These are phyloP conservation scores for Orchestia grillus DNA, from an alignment of 1,140 invertebrate genomes.

Conservation along the genomic window DNA sequence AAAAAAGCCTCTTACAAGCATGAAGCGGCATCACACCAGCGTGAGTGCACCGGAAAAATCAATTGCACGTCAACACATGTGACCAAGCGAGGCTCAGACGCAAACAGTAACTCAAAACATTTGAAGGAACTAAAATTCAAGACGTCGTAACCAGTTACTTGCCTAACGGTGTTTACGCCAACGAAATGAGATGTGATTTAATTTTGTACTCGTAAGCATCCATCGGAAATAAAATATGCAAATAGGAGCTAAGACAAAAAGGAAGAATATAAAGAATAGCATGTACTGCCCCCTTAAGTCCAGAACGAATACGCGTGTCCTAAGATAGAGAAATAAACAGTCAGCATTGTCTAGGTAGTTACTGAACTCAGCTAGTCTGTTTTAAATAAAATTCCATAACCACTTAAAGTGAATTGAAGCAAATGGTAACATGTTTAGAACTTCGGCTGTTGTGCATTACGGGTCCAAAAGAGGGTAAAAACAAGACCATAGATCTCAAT, in stretches of 20 bases:
- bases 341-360: not conserved
- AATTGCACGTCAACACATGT: too few relatives aligned
- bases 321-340: not conserved
- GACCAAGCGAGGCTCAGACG: not conserved
- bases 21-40: not conserved
- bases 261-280: not conserved
- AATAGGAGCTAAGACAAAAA: not conserved
- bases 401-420: not conserved
- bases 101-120: not conserved
- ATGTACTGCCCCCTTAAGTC: not conserved
- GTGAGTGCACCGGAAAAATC: too few relatives aligned
- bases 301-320: not conserved
- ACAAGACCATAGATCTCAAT: too few relatives aligned
- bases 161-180: not conserved
- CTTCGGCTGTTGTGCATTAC: too few relatives aligned
- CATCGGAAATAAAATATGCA: not conserved
- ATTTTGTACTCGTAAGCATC: not conserved
- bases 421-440: not conserved
- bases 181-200: not conserved
- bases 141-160: not conserved
- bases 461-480: too few relatives aligned
- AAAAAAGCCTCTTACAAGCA: not conserved
- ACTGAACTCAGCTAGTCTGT: not conserved
- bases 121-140: not conserved
- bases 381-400: not conserved